A percentile compares a stretch with the other conserved stretches of the same genome.
phyloP scores from a whole-genome alignment of 2,113 vertebrate genomes.

The Lycocorax pyrrhopterus region DNA sequence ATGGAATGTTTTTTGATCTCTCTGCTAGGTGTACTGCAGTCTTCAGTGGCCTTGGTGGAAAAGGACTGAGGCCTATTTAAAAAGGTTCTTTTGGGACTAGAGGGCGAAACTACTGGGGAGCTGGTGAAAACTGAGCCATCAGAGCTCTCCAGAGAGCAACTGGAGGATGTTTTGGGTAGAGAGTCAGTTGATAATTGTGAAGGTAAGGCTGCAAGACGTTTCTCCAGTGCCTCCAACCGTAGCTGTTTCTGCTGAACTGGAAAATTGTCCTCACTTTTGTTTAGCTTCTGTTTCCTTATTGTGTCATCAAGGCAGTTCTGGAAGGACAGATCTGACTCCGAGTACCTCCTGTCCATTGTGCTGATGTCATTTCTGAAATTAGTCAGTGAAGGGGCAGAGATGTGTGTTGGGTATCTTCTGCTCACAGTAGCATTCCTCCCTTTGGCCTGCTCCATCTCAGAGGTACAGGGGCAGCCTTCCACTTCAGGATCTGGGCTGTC shows the following conservation, averaged over 20 bases:
- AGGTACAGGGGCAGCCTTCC: slow-evolving; percentile 59
- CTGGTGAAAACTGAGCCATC: slow-evolving; percentile 82
- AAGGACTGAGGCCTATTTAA: slow-evolving; percentile 67
- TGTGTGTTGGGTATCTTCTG: neutral
- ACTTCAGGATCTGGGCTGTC: slow-evolving; percentile 88
- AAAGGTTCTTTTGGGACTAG: slow-evolving; percentile 67
- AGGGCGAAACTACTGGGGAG: slow-evolving; percentile 82
- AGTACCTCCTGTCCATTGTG: slow-evolving; percentile 79
- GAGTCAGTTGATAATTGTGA: slow-evolving; percentile 45
- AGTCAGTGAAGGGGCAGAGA: slow-evolving; percentile 44
- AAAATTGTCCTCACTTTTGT: slow-evolving; percentile 85
- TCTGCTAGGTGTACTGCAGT: slow-evolving; percentile 30
- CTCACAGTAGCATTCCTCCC: neutral
- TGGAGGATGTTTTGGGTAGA: slow-evolving; percentile 71
- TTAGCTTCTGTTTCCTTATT: slow-evolving; percentile 67
- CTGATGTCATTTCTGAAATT: slow-evolving; percentile 53
- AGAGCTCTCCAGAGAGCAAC: slow-evolving; percentile 78
- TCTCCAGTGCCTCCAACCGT: slow-evolving; percentile 65
- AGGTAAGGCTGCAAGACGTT: slow-evolving; percentile 67
- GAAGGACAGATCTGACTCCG: slow-evolving; percentile 81
- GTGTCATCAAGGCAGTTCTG: neutral
- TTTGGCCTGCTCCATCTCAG: neutral
- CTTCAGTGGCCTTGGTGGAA: slow-evolving; percentile 51
- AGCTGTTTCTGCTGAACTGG: slow-evolving; percentile 22
- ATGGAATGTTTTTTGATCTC: slow-evolving; percentile 79